Percentiles rank a stretch among this genome's conserved stretches.
Evolutionary conservation across 2,113 vertebrate species (phyloP).

Genomic region (Triplophysa rosa): DNA sequence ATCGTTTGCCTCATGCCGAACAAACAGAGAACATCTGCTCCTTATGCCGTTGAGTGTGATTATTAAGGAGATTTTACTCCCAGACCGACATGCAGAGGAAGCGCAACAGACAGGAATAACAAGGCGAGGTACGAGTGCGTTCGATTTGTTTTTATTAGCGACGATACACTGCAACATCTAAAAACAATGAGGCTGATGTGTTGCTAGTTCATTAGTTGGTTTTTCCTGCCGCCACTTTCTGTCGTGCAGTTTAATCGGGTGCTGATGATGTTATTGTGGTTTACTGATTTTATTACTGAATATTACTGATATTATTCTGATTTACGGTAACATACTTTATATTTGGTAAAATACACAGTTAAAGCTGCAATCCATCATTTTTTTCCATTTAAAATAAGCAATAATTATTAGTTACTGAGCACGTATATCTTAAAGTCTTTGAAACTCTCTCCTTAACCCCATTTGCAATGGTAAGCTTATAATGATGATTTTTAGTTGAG

Average conservation of each 20-base stretch:
- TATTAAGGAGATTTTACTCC: constrained; percentile 30
- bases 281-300: not conserved
- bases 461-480: too few species aligned
- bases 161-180: constrained; percentile 17
- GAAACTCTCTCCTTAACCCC: too few species aligned
- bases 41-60: constrained; percentile 53
- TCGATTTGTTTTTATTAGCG: constrained; percentile 32
- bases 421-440: too few species aligned
- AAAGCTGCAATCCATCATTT: too few species aligned
- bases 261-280: constrained; percentile 9
- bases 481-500: too few species aligned
- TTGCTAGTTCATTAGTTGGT: constrained; percentile 27
- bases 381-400: too few species aligned
- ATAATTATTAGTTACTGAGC: too few species aligned
- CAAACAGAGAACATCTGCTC: constrained; percentile 53
- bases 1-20: constrained; percentile 38
- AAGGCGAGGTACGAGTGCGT: constrained; percentile 26
- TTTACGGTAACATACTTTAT: too few species aligned
- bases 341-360: too few species aligned
- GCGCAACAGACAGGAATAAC: constrained; percentile 33
- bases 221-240: constrained; percentile 19
- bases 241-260: constrained; percentile 10
- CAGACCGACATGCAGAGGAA: constrained; percentile 29
- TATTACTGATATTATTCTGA: too few species aligned
- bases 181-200: constrained; percentile 1